Evolutionary conservation across 1,140 invertebrate genomes (phyloP).

Genomic region (Drosophila pseudoobscura): DNA sequence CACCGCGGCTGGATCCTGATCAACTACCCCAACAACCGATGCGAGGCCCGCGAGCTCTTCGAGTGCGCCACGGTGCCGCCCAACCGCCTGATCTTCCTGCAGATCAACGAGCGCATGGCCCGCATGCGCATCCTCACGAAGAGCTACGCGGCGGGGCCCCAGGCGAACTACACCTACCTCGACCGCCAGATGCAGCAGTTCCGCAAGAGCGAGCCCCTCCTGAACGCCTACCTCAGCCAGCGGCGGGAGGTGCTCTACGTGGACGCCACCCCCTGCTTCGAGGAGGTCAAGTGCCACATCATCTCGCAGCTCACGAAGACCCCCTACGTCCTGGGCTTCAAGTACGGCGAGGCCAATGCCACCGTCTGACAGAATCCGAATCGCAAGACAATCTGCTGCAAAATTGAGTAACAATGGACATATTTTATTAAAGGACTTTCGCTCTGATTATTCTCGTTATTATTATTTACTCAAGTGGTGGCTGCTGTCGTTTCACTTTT

Average conservation of each 20-base stretch:
- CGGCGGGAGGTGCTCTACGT: constrained; percentile 73
- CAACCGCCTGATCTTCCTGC: constrained; percentile 66
- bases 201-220: constrained; percentile 43
- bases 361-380: constrained; percentile 2
- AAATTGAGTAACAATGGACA: constrained; percentile 45
- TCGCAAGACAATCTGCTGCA: constrained; percentile 13
- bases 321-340: constrained; percentile 71
- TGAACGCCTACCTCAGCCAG: constrained; percentile 64
- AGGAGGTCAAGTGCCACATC: constrained; percentile 64
- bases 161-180: constrained; percentile 50
- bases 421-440: constrained; percentile 32
- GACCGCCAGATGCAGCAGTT: constrained; percentile 74
- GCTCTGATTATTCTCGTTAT: constrained; percentile 54
- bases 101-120: constrained; percentile 62
- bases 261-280: constrained; percentile 64
- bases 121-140: constrained; percentile 50
- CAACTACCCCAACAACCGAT: constrained; percentile 69
- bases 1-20: constrained; percentile 68
- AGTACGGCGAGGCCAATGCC: constrained; percentile 56
- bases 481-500: constrained; percentile 30
- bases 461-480: constrained; percentile 74
- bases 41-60: constrained; percentile 69
- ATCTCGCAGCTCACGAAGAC: constrained; percentile 57
- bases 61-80: constrained; percentile 69
- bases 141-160: constrained; percentile 51